These are phyloP conservation scores for Apodemia zela DNA, from an alignment of 2,888 invertebrate species.

Conservation along the genomic window DNA sequence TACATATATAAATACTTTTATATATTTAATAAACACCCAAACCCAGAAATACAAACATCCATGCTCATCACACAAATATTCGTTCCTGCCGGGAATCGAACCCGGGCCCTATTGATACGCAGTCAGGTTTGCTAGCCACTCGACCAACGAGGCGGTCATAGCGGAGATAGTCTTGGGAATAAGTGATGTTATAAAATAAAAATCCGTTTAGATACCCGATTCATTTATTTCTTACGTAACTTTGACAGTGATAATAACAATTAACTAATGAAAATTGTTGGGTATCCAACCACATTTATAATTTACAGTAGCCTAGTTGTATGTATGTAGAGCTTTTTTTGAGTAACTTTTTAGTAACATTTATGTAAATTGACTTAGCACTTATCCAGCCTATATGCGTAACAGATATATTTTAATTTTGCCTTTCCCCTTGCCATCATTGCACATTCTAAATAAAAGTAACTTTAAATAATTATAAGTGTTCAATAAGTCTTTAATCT, in stretches of 20 bases:
- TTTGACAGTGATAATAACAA: constrained; percentile 62
- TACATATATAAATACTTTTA: too few species aligned
- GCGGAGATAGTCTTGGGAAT: too few species aligned
- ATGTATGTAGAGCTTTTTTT: constrained; percentile 66
- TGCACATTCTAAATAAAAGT: constrained; percentile 24
- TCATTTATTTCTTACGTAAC: constrained; percentile 60
- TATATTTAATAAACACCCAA: too few species aligned
- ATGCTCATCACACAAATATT: too few species aligned
- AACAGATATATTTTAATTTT: constrained; percentile 28
- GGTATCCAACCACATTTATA: constrained; percentile 56
- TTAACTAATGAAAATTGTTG: constrained; percentile 54
- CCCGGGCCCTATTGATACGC: too few species aligned
- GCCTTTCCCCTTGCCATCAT: constrained; percentile 45
- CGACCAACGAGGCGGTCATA: too few species aligned
- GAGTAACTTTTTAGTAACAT: constrained; percentile 22
- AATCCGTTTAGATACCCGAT: constrained; percentile 51
- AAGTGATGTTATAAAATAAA: constrained; percentile 37
- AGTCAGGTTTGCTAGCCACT: too few species aligned
- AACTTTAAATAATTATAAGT: constrained; percentile 36
- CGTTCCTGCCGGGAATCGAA: too few species aligned
- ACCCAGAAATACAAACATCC: too few species aligned
- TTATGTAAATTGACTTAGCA: constrained; percentile 47
- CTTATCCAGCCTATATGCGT: constrained; percentile 52
- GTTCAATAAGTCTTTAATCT: constrained; percentile 63
- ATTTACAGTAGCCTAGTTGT: constrained; percentile 48